These are phyloP conservation scores for Pseudopleuronectes americanus DNA, from an alignment of 2,797 vertebrate genomes.

Conservation along the genomic window DNA sequence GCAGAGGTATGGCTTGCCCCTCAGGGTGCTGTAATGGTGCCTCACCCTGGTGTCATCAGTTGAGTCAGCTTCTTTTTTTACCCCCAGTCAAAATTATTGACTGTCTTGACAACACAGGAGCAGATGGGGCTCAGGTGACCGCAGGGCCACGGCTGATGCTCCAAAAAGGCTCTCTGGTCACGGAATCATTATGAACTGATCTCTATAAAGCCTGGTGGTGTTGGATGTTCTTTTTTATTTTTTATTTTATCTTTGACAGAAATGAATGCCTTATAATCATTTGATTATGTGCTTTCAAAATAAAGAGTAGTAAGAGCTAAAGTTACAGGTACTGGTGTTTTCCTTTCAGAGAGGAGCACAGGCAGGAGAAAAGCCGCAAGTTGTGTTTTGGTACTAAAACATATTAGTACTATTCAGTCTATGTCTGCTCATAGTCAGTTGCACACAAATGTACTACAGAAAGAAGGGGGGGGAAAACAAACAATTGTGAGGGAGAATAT, in stretches of 20 bases:
- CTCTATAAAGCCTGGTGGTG: background rate
- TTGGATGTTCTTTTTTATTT: background rate
- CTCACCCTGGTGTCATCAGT: constrained; percentile 30
- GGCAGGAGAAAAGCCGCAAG: too few relatives aligned
- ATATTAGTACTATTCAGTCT: too few relatives aligned
- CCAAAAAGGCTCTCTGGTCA: constrained; percentile 20
- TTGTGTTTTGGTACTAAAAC: too few relatives aligned
- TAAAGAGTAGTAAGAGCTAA: too few relatives aligned
- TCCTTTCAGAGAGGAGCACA: too few relatives aligned
- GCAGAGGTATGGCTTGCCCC: constrained; percentile 45
- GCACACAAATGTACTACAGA: too few relatives aligned
- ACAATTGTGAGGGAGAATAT: background rate
- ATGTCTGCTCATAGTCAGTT: too few relatives aligned
- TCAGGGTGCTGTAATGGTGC: constrained; percentile 30
- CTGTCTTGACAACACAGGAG: constrained; percentile 34
- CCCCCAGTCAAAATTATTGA: constrained; percentile 46
- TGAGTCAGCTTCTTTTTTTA: constrained; percentile 54
- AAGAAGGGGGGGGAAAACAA: too few relatives aligned
- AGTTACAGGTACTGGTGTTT: too few relatives aligned
- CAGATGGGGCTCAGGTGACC: constrained; percentile 39
- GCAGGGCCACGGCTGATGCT: constrained; percentile 7
- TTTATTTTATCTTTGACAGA: background rate
- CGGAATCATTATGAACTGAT: constrained; percentile 2
- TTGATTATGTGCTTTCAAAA: too few relatives aligned
- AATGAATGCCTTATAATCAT: too few relatives aligned